Evolutionary conservation across 2,888 invertebrate genomes (phyloP).

Genomic region (Pseudeuparius sepicola): DNA sequence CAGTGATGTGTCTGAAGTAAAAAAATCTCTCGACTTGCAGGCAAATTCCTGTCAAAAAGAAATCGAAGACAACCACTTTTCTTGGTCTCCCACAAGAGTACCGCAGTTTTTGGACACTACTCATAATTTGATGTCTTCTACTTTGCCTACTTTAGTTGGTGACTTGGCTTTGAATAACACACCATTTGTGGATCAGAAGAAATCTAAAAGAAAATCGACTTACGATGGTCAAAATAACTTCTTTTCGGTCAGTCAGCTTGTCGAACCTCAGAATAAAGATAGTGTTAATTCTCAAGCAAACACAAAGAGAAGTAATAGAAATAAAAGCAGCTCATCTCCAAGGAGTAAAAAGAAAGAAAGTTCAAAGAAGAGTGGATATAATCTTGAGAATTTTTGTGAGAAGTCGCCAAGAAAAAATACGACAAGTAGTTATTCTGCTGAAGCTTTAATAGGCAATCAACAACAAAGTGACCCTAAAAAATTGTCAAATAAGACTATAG

Average conservation of each 20-base stretch:
- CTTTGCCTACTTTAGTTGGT: slow-evolving; percentile 50
- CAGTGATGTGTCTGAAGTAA: too few species aligned
- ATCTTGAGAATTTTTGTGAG: too few species aligned
- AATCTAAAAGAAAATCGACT: slow-evolving; percentile 25
- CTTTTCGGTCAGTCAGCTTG: slow-evolving; percentile 54
- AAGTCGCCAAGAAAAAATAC: too few species aligned
- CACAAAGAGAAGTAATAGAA: slow-evolving; percentile 31
- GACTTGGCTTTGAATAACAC: slow-evolving; percentile 44
- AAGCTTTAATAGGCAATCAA: slow-evolving; percentile 37
- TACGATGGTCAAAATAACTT: slow-evolving; percentile 38
- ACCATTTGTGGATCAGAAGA: slow-evolving; percentile 32
- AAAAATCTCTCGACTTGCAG: too few species aligned
- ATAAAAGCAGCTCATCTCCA: slow-evolving; percentile 20
- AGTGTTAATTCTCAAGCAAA: slow-evolving; percentile 28
- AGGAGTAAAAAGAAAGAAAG: too few species aligned
- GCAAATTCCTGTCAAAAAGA: too few species aligned
- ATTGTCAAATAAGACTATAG: slow-evolving; percentile 29
- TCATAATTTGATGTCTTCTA: slow-evolving; percentile 38
- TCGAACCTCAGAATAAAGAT: slow-evolving; percentile 42
- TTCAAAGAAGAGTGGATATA: too few species aligned
- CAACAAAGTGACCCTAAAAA: slow-evolving; percentile 23
- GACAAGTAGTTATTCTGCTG: slow-evolving; percentile 39
- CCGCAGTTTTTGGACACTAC: slow-evolving; percentile 36
- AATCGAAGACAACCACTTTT: slow-evolving; percentile 42
- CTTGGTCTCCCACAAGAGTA: slow-evolving; percentile 47